Conservation (phyloP, 2,888 invertebrate species). For the Acanthacorydalis orientalis region DNA sequence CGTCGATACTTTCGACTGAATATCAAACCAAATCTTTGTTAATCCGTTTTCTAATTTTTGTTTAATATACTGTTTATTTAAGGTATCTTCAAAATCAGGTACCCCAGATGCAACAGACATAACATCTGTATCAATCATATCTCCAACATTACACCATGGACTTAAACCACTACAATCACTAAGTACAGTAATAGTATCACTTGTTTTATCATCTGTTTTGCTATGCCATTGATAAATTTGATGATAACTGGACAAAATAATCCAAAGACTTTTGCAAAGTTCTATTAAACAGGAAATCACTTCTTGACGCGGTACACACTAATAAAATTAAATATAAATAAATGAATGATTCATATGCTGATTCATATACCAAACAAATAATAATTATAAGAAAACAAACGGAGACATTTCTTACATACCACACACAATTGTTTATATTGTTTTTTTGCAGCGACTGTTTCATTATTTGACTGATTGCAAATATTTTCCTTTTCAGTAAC, state of each 20-base stretch:
- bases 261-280: constrained; percentile 73
- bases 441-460: constrained; percentile 37
- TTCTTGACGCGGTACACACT: constrained; percentile 37
- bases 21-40: constrained; percentile 81
- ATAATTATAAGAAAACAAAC: too few relatives aligned
- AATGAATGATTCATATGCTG: not conserved
- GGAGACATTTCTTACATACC: constrained; percentile 24
- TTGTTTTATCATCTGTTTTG: constrained; percentile 21
- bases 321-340: constrained; percentile 12
- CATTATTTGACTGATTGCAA: constrained; percentile 16
- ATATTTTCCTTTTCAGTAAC: constrained; percentile 15
- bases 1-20: constrained; percentile 75
- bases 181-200: constrained; percentile 20
- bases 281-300: constrained; percentile 65
- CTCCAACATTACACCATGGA: not conserved
- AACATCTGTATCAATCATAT: not conserved
- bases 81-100: constrained; percentile 41
- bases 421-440: constrained; percentile 73
- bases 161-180: not conserved
- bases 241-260: constrained; percentile 65
- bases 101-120: constrained; percentile 12
- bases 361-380: not conserved
- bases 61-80: constrained; percentile 61
- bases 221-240: constrained; percentile 63
- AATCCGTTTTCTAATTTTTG: constrained; percentile 82